phyloP scores from a whole-genome alignment of 1,140 invertebrate genomes.

The Belonocnema kinseyi region DNA sequence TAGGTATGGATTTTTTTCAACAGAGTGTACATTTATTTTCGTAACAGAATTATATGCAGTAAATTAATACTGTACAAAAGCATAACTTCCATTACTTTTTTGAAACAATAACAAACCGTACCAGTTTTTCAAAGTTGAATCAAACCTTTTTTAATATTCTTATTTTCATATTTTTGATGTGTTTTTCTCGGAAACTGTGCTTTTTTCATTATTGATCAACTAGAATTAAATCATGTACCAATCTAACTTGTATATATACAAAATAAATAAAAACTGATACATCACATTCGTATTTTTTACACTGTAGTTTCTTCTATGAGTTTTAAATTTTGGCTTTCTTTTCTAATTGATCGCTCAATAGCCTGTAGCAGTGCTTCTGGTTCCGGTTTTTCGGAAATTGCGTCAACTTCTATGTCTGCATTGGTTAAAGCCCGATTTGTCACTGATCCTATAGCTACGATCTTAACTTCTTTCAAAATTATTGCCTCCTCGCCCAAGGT shows the following conservation, averaged over 20 bases:
- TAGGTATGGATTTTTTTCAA: too few species aligned
- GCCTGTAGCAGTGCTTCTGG: constrained; percentile 61
- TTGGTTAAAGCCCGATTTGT: constrained; percentile 63
- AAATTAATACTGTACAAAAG: neutral
- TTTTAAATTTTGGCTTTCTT: neutral
- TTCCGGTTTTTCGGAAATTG: constrained; percentile 66
- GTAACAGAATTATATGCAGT: neutral
- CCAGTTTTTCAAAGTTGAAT: too few species aligned
- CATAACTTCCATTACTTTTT: neutral
- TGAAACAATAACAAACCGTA: neutral
- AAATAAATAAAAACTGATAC: too few species aligned
- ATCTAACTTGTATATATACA: too few species aligned
- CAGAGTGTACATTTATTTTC: neutral
- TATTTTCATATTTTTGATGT: too few species aligned
- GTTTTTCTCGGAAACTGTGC: too few species aligned
- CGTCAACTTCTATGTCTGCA: constrained; percentile 52
- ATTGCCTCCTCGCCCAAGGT: constrained; percentile 46
- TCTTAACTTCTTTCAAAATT: constrained; percentile 56
- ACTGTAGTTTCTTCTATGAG: neutral
- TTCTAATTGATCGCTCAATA: constrained; percentile 46
- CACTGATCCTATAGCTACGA: constrained; percentile 70
- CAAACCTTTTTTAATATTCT: too few species aligned
- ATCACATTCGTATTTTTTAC: neutral
- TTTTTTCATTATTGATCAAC: too few species aligned
- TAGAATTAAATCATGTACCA: too few species aligned